Percentiles rank a stretch among this genome's conserved stretches.
phyloP scores from a whole-genome alignment of 2,888 invertebrate species.

The Drosophila picticornis region DNA sequence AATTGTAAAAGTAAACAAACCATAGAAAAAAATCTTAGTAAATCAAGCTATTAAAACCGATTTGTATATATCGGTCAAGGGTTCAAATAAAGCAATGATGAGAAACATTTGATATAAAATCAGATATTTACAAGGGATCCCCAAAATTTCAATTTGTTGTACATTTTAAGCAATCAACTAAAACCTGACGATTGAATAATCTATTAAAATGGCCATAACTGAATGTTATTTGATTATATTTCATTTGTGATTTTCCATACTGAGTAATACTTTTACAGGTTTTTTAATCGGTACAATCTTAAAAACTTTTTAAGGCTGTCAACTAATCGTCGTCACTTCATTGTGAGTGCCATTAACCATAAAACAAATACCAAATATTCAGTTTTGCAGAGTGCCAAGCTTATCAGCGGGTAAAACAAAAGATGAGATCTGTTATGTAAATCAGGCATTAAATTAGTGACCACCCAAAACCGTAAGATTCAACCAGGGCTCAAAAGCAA shows the following conservation, averaged over 20 bases:
- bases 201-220: background rate
- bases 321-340: constrained; percentile 72
- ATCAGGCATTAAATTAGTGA: constrained; percentile 50
- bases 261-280: constrained; percentile 8
- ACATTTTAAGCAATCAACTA: background rate
- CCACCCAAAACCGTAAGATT: constrained; percentile 54
- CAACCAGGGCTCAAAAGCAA: constrained; percentile 56
- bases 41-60: background rate
- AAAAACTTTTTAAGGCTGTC: constrained; percentile 53
- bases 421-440: constrained; percentile 65
- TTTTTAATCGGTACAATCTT: constrained; percentile 42
- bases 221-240: background rate
- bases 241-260: background rate
- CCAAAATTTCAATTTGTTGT: background rate
- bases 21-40: too few species aligned
- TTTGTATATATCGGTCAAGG: background rate
- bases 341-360: constrained; percentile 55
- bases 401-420: constrained; percentile 53
- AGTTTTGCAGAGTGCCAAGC: constrained; percentile 31
- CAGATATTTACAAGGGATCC: background rate
- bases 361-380: constrained; percentile 35
- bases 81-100: background rate
- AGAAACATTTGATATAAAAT: background rate
- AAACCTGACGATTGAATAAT: background rate
- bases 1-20: background rate